Base-by-base conservation (phyloP, 2,888 invertebrate species). In the Neoscelio sp. region DNA sequence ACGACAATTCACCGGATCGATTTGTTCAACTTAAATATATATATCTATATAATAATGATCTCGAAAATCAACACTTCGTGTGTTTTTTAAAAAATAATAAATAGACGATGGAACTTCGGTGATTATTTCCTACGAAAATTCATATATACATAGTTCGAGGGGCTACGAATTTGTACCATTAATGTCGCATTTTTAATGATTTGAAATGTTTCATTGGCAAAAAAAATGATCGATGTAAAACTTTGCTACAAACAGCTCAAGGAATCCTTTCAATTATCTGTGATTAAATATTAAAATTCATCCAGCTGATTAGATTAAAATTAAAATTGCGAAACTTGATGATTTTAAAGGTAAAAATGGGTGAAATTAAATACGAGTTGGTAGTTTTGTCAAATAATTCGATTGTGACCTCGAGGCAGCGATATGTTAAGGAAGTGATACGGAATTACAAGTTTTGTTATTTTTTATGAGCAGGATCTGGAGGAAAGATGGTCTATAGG, bases 1-100 rank as follows among this genome's bases (percentile, higher is more conserved):
- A 40, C 26, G 35, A 62, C 46, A 46, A 35, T 48, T 35, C 62
- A 30, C 60, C 44, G 60, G 48, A 23, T 15, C 35, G 28, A 23
- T 33, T 15, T 30, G 13, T 48, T 48, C 20, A 23, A 35, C 48
- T 64, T 64, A 38, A 35, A 48, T 26, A 8, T 42, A 58, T 17
- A n/a, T n/a, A n/a, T 58, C 8, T 5, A 28, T 52, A n/a, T 12
- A 10, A 33, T 12, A 33, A 33, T 12, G 10, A 33, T 56, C 17
- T 12, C 4, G 40, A 56, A 23, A 18, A 40, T 2, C 1, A n/a
- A n/a, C n/a, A n/a, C n/a, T n/a, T 18, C 18, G 26, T 4, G 7
- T 10, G 18, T 48, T 10, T 7, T 62, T 30, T 46, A 13, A 58
- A 60, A 60, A 44, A 44, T 30, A 60, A 46, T 30, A 28, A 28